phyloP scores from a whole-genome alignment of 2,797 vertebrate genomes.

The Pelochelys cantorii region DNA sequence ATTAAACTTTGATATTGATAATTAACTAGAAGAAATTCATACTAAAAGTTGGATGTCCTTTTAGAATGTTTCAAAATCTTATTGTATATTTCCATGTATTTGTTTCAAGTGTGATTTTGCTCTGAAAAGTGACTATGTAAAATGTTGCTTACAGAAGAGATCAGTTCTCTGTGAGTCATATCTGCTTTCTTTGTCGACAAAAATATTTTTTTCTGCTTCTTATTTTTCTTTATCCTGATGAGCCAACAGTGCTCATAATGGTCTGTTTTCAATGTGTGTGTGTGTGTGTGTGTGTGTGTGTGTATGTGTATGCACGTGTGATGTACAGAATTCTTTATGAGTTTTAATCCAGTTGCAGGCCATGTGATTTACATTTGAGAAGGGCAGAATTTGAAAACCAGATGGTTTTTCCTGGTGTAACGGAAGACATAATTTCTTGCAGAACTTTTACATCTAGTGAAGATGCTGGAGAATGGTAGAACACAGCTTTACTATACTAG shows the following conservation, averaged over 20 bases:
- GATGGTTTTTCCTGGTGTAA: neutral
- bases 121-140: conserved; percentile 5
- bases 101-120: neutral
- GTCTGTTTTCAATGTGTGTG: conserved; percentile 7
- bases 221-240: conserved; percentile 40
- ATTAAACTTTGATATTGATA: neutral
- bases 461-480: neutral
- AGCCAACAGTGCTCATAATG: conserved; percentile 11
- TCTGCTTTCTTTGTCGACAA: conserved; percentile 7
- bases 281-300: neutral
- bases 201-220: neutral
- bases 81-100: neutral
- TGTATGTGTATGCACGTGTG: neutral
- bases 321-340: neutral
- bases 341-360: neutral
- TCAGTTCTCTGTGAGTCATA: neutral
- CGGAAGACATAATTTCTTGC: neutral
- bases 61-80: neutral
- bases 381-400: conserved; percentile 9
- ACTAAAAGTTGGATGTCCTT: neutral
- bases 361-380: neutral
- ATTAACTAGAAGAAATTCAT: neutral
- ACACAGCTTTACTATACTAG: conserved; percentile 8
- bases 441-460: neutral
- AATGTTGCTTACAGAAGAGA: neutral